Evolutionary conservation across 2,888 invertebrate species (phyloP), one percentile per base, ranked within the genome.

Genomic region (Pycnomerus fuliginosus): DNA sequence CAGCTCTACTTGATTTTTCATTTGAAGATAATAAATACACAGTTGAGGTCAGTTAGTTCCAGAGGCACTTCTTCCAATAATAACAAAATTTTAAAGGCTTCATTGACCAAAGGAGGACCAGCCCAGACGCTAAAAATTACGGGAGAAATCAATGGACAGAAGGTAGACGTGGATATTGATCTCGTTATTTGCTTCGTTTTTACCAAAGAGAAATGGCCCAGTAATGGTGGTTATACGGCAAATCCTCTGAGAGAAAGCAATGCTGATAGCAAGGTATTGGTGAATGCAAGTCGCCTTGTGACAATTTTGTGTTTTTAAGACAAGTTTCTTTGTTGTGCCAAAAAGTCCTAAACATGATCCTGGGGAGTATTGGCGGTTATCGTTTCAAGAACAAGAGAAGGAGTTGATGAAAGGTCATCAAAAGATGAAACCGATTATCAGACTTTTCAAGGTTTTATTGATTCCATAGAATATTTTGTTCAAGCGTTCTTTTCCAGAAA

Each of bases 91-190:
- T 33, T 30, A 25, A 32, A 72, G 54, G 57, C 74, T 24, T 68
- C 49, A 1, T 67, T 72, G 38, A 70, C 56, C 32, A 74, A 76
- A 52, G 68, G 73, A 0, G 79, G 79, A 0, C 82, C 82, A 0
- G 81, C 82, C 2, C 77, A 77, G 54, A 82, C 80, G 0, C 52
- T 81, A 3, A 68, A 67, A 41, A 57, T 80, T 8, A 38, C 27
- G 5, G 58, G 54, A 2, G 36, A 38, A n/a, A 39, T 47, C 15
- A 15, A 24, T 23, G 44, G 45, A 2, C 32, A 64, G 2, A 50
- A 64, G 11, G 70, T 73, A 27, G 44, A 49, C 1, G 64, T 82
- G 45, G 70, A 74, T 37, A 72, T 80, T 1, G 80, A 80, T 52
- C 55, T 44, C 8, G 79, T 77, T 31, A 77, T 78, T 0, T 76